Conservation (phyloP, 2,888 invertebrate species). For the Drosophila nr. perissopoda region DNA sequence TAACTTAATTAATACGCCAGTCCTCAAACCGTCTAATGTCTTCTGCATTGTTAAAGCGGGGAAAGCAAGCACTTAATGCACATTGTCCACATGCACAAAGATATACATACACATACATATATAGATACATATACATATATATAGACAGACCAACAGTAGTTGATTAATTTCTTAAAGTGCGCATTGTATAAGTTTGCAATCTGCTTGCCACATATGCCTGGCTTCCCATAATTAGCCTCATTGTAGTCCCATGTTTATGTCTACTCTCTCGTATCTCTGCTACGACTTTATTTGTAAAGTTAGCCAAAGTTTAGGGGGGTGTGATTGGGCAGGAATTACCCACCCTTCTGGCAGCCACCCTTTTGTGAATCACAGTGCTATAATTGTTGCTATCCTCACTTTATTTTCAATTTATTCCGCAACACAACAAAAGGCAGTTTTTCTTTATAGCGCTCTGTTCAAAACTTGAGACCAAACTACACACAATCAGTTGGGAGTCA, state of each 20-base stretch:
- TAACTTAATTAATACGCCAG: slow-evolving; percentile 59
- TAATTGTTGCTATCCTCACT: not conserved
- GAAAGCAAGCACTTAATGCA: slow-evolving; percentile 20
- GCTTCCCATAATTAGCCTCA: slow-evolving; percentile 73
- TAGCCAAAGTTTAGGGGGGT: slow-evolving; percentile 49
- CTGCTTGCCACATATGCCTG: slow-evolving; percentile 50
- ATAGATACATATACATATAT: not conserved
- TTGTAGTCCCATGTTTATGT: slow-evolving; percentile 51
- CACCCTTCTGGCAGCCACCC: slow-evolving; percentile 17
- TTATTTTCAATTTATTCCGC: not conserved
- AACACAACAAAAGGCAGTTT: not conserved
- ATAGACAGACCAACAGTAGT: slow-evolving; percentile 3
- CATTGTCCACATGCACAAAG: not conserved
- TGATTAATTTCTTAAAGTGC: slow-evolving; percentile 41
- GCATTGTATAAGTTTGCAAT: slow-evolving; percentile 59
- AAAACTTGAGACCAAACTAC: not conserved
- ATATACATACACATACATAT: not conserved
- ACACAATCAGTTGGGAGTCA: not conserved
- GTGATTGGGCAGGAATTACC: not conserved
- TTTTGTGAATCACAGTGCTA: slow-evolving; percentile 27
- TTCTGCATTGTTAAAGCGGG: not conserved
- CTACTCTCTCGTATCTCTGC: slow-evolving; percentile 15
- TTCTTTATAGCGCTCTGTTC: too few relatives aligned
- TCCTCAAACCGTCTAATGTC: slow-evolving; percentile 28
- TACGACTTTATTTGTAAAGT: slow-evolving; percentile 34